These are phyloP conservation scores for Molothrus ater DNA, from an alignment of 2,797 vertebrate genomes.

Conservation along the genomic window DNA sequence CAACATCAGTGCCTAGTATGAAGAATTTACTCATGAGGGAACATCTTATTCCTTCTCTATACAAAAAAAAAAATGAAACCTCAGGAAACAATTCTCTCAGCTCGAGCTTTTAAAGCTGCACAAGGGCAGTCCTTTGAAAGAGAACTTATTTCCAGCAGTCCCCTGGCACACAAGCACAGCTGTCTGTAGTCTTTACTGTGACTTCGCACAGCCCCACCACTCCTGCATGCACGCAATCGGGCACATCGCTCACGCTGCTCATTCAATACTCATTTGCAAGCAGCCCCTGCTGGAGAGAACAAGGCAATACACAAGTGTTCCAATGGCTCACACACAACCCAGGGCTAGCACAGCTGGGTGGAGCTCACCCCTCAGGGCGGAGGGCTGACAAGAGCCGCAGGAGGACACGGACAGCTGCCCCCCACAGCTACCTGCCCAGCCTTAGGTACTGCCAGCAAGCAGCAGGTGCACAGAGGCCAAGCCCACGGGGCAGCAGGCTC, in stretches of 20 bases:
- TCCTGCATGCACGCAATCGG: rapidly evolving
- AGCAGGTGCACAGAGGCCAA: rapidly evolving
- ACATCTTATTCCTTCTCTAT: not conserved
- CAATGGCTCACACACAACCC: not conserved
- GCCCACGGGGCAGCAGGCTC: rapidly evolving
- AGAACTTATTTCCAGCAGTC: not conserved
- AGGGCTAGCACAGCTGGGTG: rapidly evolving
- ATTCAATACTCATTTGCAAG: rapidly evolving
- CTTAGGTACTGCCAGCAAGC: rapidly evolving
- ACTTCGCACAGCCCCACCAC: no score
- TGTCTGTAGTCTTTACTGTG: rapidly evolving
- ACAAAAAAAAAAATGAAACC: not conserved
- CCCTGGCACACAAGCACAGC: rapidly evolving
- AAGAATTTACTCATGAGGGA: not conserved
- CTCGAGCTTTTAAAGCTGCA: not conserved
- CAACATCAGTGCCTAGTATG: rapidly evolving
- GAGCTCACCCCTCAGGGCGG: rapidly evolving
- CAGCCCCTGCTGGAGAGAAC: not conserved
- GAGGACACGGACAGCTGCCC: rapidly evolving
- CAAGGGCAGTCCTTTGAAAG: not conserved
- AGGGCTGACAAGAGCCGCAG: rapidly evolving
- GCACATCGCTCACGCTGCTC: rapidly evolving
- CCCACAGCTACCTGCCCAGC: rapidly evolving
- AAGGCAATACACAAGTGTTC: not conserved
- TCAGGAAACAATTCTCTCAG: not conserved